Evolutionary conservation across 2,113 vertebrate species (phyloP).

Genomic region (Caloenas nicobarica): DNA sequence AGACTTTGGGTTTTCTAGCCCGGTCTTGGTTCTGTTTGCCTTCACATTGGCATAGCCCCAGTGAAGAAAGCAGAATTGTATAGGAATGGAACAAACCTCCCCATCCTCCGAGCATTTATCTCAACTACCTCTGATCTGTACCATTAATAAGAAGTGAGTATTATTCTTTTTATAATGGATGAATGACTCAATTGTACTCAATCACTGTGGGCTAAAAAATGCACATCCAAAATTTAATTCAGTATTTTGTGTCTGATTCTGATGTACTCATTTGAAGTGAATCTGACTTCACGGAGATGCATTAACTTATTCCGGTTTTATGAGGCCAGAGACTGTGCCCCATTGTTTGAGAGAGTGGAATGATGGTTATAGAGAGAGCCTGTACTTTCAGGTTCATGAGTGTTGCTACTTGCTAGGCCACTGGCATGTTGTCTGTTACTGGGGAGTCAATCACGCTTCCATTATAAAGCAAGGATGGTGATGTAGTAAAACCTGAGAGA

Average conservation of each 20-base stretch:
- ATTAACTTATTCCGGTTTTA: background rate
- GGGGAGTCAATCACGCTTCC: background rate
- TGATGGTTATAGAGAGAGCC: background rate
- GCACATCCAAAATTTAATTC: background rate
- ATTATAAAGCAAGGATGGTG: background rate
- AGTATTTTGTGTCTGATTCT: slow-evolving; percentile 28
- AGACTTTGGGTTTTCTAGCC: background rate
- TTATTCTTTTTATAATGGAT: background rate
- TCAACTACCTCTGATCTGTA: background rate
- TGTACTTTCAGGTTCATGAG: background rate
- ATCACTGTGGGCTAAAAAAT: slow-evolving; percentile 23
- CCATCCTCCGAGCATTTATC: background rate
- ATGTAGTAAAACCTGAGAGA: background rate
- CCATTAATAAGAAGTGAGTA: background rate
- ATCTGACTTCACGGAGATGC: background rate
- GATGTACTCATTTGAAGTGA: background rate
- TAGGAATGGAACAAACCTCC: background rate
- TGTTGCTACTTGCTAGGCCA: background rate
- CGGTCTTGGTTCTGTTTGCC: background rate
- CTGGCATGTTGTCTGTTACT: background rate
- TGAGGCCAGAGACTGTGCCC: background rate
- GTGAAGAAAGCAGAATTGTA: background rate
- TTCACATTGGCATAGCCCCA: background rate
- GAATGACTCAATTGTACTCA: slow-evolving; percentile 20
- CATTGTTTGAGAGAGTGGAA: background rate